These are phyloP conservation scores for Dendrolimus pini DNA, from an alignment of 2,888 invertebrate species.

Conservation along the genomic window DNA sequence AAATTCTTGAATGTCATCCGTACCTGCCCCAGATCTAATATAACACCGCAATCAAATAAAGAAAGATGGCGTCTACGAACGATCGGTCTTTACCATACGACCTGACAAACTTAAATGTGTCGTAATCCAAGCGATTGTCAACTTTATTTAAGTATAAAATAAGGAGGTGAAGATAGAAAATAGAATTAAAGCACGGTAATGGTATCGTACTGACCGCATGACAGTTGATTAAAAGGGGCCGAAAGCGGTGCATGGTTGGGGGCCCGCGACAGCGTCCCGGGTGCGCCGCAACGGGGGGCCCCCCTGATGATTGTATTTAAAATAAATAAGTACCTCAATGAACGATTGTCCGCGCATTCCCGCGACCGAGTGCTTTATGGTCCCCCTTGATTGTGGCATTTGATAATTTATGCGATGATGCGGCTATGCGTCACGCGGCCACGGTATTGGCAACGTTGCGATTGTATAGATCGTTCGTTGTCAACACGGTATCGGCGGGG, in stretches of 20 bases:
- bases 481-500: neutral
- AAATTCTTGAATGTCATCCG: slow-evolving; percentile 32
- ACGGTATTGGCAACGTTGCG: slow-evolving; percentile 9
- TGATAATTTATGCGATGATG: slow-evolving; percentile 42
- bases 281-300: slow-evolving; percentile 61
- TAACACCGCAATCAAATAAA: slow-evolving; percentile 57
- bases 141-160: slow-evolving; percentile 11
- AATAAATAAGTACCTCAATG: slow-evolving; percentile 77
- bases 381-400: slow-evolving; percentile 33
- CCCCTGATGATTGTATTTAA: slow-evolving; percentile 76
- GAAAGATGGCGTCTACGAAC: slow-evolving; percentile 48
- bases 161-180: slow-evolving; percentile 6
- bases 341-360: slow-evolving; percentile 69
- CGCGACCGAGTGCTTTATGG: slow-evolving; percentile 50
- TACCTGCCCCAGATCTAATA: slow-evolving; percentile 53
- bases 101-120: slow-evolving; percentile 18
- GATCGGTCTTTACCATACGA: slow-evolving; percentile 28
- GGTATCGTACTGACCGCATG: slow-evolving; percentile 59
- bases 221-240: slow-evolving; percentile 76
- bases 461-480: neutral
- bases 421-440: slow-evolving; percentile 11
- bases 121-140: slow-evolving; percentile 13
- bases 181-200: slow-evolving; percentile 24
- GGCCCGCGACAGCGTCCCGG: slow-evolving; percentile 70
- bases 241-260: slow-evolving; percentile 67